Percentiles rank a stretch among this genome's conserved stretches.
These are phyloP conservation scores for Tetramorium parvispinum DNA, from an alignment of 1,140 invertebrate genomes.

Conservation along the genomic window DNA sequence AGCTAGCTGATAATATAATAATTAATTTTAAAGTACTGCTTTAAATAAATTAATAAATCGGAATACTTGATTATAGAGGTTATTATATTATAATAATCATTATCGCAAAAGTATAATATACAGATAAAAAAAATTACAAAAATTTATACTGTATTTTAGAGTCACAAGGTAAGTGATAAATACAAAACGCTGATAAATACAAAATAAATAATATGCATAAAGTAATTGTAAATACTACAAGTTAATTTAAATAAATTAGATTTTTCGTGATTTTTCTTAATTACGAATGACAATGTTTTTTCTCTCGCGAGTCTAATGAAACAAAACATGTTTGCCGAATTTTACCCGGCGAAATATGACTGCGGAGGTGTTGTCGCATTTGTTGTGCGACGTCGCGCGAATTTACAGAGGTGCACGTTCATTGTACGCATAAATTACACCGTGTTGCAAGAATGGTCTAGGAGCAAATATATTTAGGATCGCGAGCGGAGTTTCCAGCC, in stretches of 20 bases:
- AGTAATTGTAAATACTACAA: not conserved
- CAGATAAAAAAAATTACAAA: too few relatives aligned
- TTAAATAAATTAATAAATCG: not conserved
- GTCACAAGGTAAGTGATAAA: not conserved
- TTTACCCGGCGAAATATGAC: slow-evolving; percentile 6
- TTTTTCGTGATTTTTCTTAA: slow-evolving; percentile 21
- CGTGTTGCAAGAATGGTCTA: not conserved
- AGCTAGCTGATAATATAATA: not conserved
- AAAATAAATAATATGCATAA: not conserved
- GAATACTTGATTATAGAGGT: not conserved
- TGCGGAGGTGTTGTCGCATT: not conserved
- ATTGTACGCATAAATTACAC: not conserved
- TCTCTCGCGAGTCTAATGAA: not conserved
- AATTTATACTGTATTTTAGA: not conserved
- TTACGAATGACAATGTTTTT: not conserved
- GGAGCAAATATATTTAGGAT: not conserved
- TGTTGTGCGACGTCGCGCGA: not conserved
- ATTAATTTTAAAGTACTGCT: not conserved
- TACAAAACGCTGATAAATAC: not conserved
- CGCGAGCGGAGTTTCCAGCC: not conserved
- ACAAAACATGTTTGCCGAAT: not conserved
- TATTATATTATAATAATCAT: not conserved
- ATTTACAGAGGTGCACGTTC: slow-evolving; percentile 11
- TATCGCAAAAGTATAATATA: not conserved
- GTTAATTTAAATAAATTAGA: not conserved